A percentile compares a stretch with the other conserved stretches of the same genome.
Evolutionary conservation across 2,113 vertebrate genomes (phyloP).

Genomic region (Phylloscopus whistleri): DNA sequence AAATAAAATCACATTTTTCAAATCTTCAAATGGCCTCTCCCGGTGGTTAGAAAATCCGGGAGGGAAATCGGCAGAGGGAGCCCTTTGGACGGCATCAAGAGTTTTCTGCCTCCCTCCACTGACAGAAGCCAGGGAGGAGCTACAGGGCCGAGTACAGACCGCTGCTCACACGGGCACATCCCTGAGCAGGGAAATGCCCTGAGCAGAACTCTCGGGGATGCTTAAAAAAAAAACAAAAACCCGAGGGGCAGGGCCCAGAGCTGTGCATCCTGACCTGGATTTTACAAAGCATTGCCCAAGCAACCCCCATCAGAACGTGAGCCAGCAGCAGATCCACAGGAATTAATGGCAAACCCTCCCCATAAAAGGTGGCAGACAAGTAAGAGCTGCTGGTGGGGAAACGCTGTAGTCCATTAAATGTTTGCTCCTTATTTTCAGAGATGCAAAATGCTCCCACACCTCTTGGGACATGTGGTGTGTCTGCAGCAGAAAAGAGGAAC

Average conservation of each 20-base stretch:
- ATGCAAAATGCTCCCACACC: background rate
- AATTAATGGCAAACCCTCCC: background rate
- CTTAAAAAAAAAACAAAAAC: rapidly evolving
- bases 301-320: rapidly evolving
- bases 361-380: background rate
- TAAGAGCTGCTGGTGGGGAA: background rate
- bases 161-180: rapidly evolving
- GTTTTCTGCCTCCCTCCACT: background rate
- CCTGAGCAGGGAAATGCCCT: background rate
- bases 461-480: rapidly evolving
- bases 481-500: background rate
- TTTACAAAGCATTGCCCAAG: background rate
- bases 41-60: rapidly evolving
- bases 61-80: background rate
- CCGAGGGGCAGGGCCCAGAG: no score
- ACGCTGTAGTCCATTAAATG: rapidly evolving
- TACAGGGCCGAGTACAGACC: rapidly evolving
- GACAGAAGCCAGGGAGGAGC: background rate
- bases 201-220: background rate
- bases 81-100: background rate
- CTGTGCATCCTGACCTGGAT: background rate
- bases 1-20: background rate
- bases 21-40: background rate
- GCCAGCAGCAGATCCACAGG: background rate
- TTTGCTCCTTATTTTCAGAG: background rate